Evolutionary conservation across 2,797 vertebrate species (phyloP).

Genomic region (Salmo trutta): DNA sequence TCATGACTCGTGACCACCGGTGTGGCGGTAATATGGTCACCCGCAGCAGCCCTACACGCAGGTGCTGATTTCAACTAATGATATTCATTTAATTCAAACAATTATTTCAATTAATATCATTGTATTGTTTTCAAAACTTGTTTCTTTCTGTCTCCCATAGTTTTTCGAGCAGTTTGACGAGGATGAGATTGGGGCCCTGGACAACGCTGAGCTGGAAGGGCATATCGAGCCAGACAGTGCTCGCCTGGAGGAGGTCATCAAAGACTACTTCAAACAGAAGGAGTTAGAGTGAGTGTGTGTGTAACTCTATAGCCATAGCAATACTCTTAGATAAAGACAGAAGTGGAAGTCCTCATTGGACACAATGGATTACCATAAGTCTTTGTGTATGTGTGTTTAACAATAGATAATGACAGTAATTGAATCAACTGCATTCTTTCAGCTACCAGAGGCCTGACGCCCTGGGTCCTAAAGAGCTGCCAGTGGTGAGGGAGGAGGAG

Average conservation of each 20-base stretch:
- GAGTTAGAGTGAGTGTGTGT: constrained; percentile 81
- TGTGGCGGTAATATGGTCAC: no score
- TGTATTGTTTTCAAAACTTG: background rate
- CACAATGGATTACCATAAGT: no score
- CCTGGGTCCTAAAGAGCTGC: constrained; percentile 79
- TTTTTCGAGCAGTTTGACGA: constrained; percentile 96
- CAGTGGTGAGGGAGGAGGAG: constrained; percentile 74
- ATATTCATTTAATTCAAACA: background rate
- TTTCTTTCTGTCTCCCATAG: constrained; percentile 58
- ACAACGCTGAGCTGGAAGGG: constrained; percentile 93
- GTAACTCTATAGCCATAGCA: background rate
- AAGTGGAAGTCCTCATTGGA: background rate
- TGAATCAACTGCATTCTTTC: background rate
- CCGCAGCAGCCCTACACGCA: no score
- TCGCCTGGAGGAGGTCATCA: constrained; percentile 86
- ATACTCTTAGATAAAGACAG: background rate
- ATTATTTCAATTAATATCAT: background rate
- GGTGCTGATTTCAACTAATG: background rate
- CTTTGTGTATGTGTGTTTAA: background rate
- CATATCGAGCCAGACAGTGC: constrained; percentile 83
- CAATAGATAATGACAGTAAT: background rate
- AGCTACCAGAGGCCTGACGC: constrained; percentile 73
- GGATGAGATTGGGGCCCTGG: constrained; percentile 94
- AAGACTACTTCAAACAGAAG: constrained; percentile 89
- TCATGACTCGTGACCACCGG: no score